Evolutionary conservation across 2,797 vertebrate genomes (phyloP), one percentile per base, ranked within the genome.

Genomic region (Mormyrus proboscirostris): DNA sequence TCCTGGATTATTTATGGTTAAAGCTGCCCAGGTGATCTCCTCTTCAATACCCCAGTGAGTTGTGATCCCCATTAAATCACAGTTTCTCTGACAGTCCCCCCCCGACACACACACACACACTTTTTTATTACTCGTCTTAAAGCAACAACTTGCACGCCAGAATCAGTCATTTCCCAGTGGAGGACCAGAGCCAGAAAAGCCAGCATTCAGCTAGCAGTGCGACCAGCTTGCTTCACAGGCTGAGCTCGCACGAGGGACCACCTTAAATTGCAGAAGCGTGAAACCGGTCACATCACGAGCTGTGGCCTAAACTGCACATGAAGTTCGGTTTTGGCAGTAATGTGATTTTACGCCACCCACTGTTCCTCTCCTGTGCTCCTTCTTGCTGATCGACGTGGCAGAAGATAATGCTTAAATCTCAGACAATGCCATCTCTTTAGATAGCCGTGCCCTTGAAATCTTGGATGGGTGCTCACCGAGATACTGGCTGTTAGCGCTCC

Each of bases 41-140:
- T 19, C 41, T 82, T 82, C 41, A 82, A 47, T 47, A 44, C 38
- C 76, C 76, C 76, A 82, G 76, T 82, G 76, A n/a, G 22, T 82
- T 82, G 76, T 82, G 76, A 47, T 82, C 41, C 76, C 16, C 41
- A 82, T 82, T 82, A 82, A 82, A 82, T 82, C 76, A 47, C 76
- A 82, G 76, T 22, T 41, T n/a, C 16, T 82, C 41, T 79, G 73
- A n/a, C 73, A 8, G 38, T 47, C 73, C 33, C 29, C 1, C 25
- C 29, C 22, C 29, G 0, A n/a, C 55, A 53, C 55, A n/a, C 59
- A 3, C 33, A 76, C 69, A 73, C 29, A 12, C 29, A 9, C 44
- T 33, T 33, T 79, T 44, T 69, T 69, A n/a, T 79, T 44, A 41
- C 25, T 38, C 16, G 29, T 76, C 29, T 65, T 65, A 33, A 69